Conservation (phyloP, 2,797 vertebrate species). For the Potorous gilbertii region DNA sequence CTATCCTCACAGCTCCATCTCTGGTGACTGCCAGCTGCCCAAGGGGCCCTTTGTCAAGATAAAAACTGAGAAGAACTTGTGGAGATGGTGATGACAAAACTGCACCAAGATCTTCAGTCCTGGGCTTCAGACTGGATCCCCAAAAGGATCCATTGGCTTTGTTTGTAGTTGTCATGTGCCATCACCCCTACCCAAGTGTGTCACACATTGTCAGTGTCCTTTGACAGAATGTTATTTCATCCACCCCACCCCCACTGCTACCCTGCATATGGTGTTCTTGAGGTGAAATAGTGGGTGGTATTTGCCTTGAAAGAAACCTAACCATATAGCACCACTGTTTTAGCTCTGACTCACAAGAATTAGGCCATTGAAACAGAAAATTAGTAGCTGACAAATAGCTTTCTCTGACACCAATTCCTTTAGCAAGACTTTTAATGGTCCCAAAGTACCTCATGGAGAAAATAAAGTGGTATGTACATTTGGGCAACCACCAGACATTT, state of each 20-base stretch:
- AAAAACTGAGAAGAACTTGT: slow-evolving; percentile 52
- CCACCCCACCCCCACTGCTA: slow-evolving; percentile 13
- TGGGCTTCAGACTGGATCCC: slow-evolving; percentile 78
- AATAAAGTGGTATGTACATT: slow-evolving; percentile 27
- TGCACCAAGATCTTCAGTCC: slow-evolving; percentile 69
- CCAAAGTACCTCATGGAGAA: slow-evolving; percentile 21
- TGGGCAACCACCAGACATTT: neutral
- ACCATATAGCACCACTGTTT: slow-evolving; percentile 63
- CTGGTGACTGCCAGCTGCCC: slow-evolving; percentile 40
- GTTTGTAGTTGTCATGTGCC: slow-evolving; percentile 70
- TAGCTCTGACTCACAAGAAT: slow-evolving; percentile 25
- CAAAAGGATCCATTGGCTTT: slow-evolving; percentile 73
- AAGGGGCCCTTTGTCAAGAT: slow-evolving; percentile 54
- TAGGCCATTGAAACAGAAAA: slow-evolving; percentile 16
- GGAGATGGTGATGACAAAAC: slow-evolving; percentile 63
- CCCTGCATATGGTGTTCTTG: slow-evolving; percentile 70
- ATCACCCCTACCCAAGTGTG: slow-evolving; percentile 46
- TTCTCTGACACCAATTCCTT: slow-evolving; percentile 1
- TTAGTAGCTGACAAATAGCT: neutral
- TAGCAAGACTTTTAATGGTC: slow-evolving; percentile 10
- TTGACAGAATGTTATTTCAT: slow-evolving; percentile 44
- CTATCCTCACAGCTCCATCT: slow-evolving; percentile 75
- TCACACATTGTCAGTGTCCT: neutral
- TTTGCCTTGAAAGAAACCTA: slow-evolving; percentile 71
- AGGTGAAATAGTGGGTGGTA: slow-evolving; percentile 56